phyloP scores from a whole-genome alignment of 2,797 vertebrate species.

The Coccyzus lansbergi region DNA sequence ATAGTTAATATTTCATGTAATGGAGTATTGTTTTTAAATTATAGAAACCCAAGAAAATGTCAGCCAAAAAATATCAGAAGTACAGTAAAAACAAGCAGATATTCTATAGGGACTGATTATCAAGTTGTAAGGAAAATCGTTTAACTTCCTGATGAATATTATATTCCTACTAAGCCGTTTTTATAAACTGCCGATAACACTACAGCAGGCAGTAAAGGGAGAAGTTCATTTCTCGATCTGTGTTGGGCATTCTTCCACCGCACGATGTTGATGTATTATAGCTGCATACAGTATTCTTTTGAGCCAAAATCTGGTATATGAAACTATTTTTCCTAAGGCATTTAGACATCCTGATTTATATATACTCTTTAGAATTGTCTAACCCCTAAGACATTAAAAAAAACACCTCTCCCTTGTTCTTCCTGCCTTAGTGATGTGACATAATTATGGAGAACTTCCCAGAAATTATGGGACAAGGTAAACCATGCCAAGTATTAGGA shows the following conservation, averaged over 20 bases:
- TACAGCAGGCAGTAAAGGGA: neutral
- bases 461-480: neutral
- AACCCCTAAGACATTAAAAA: neutral
- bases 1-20: neutral
- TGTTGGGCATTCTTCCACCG: neutral
- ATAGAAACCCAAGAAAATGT: neutral
- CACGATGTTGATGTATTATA: neutral
- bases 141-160: neutral
- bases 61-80: slow-evolving; percentile 7
- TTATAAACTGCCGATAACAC: neutral
- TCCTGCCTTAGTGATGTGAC: neutral
- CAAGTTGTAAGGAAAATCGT: neutral
- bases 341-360: neutral
- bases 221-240: neutral
- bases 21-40: neutral
- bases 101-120: slow-evolving; percentile 3
- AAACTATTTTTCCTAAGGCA: neutral
- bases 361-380: neutral
- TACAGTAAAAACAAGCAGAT: slow-evolving; percentile 5
- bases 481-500: neutral
- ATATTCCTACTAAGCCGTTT: neutral
- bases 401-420: rapidly evolving
- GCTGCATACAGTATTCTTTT: neutral
- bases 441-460: neutral
- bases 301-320: neutral